phyloP scores from a whole-genome alignment of 2,797 vertebrate species.

The Euphonia xanthogaster region DNA sequence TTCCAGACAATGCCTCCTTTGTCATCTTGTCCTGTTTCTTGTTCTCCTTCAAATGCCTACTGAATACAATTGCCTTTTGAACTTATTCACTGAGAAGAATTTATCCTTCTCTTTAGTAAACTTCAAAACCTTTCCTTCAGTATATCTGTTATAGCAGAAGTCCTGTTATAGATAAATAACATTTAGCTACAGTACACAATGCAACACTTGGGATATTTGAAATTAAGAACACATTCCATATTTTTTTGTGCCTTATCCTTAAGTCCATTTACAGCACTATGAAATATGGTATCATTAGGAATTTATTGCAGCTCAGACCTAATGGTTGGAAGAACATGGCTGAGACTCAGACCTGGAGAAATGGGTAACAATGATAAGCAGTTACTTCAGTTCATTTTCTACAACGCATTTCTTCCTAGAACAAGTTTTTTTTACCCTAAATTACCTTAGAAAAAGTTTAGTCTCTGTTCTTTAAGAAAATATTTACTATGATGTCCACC shows the following conservation, averaged over 20 bases:
- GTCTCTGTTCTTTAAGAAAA: not conserved
- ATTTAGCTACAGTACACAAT: not conserved
- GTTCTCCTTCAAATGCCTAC: not conserved
- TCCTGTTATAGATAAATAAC: not conserved
- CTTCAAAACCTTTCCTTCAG: not conserved
- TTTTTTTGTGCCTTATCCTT: not conserved
- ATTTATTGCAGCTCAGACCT: not conserved
- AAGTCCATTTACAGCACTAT: not conserved
- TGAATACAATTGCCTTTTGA: not conserved
- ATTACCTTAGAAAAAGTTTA: not conserved
- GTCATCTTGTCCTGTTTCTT: not conserved
- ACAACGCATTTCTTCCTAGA: not conserved
- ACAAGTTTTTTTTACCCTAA: not conserved
- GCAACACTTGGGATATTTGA: not conserved
- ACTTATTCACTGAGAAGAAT: not conserved
- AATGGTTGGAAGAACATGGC: not conserved
- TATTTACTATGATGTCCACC: not conserved
- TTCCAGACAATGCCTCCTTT: slow-evolving; percentile 9
- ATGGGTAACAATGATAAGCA: not conserved
- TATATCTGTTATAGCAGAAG: not conserved
- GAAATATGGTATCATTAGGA: not conserved
- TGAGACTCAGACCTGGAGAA: not conserved
- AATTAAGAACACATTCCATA: not conserved
- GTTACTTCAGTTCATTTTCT: not conserved
- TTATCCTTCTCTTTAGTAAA: not conserved